Evolutionary conservation across 2,113 vertebrate species (phyloP).

Genomic region (Cyrtonyx montezumae): DNA sequence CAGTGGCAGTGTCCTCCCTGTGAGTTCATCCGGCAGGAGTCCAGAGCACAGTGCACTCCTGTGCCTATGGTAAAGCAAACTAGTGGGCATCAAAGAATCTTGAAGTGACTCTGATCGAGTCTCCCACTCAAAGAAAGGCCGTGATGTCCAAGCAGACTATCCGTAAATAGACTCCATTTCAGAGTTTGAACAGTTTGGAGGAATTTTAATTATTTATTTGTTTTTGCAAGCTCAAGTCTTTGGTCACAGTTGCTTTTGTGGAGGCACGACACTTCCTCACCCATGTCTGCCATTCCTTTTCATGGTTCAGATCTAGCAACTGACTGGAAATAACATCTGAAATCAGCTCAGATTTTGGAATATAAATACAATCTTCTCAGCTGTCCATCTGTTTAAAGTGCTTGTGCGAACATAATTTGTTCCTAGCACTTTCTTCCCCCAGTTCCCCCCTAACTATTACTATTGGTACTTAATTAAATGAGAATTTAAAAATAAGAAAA

Average conservation of each 20-base stretch:
- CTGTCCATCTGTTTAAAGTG: neutral
- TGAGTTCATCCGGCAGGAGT: neutral
- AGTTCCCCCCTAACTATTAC: neutral
- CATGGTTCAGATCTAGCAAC: neutral
- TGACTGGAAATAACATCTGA: neutral
- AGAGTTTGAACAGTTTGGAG: neutral
- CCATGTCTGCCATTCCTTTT: neutral
- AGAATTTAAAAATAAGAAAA: neutral
- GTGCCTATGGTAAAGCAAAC: neutral
- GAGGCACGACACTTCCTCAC: neutral
- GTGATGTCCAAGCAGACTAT: neutral
- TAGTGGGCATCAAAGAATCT: neutral
- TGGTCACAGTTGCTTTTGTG: constrained; percentile 7
- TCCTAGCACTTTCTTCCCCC: neutral
- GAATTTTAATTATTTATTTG: neutral
- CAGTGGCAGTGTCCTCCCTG: neutral
- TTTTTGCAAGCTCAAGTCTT: neutral
- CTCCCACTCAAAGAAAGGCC: neutral
- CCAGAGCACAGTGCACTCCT: neutral
- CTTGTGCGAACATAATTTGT: neutral
- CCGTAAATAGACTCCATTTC: neutral
- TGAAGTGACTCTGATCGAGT: neutral
- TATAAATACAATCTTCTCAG: neutral
- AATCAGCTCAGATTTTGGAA: neutral
- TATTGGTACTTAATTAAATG: neutral